These are phyloP conservation scores for Ibycter americanus DNA, from an alignment of 2,797 vertebrate genomes.

Conservation along the genomic window DNA sequence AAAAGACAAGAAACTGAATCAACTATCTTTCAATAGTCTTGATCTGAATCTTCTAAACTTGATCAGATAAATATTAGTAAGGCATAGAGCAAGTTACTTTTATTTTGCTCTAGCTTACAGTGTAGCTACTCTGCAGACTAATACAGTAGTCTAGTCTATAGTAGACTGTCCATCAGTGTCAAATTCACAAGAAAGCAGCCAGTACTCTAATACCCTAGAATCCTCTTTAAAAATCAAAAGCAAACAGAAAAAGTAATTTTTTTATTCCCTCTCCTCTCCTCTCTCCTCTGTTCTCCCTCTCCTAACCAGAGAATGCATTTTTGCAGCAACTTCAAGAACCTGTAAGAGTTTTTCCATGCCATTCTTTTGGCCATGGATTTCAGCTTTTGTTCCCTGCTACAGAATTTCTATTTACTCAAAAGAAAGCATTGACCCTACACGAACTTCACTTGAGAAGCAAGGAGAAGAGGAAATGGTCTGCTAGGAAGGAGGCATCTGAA, in stretches of 20 bases:
- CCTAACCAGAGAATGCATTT: not conserved
- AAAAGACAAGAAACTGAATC: not conserved
- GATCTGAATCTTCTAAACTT: not conserved
- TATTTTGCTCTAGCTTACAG: not conserved
- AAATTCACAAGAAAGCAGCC: not conserved
- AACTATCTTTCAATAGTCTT: not conserved
- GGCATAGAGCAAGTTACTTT: not conserved
- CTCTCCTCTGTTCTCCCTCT: not conserved
- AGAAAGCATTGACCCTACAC: not conserved
- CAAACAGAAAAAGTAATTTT: not conserved
- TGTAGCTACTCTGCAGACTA: not conserved
- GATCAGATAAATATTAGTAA: not conserved
- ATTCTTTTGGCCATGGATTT: not conserved
- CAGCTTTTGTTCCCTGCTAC: not conserved
- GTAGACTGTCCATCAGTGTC: not conserved
- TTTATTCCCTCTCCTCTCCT: not conserved
- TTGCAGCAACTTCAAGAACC: not conserved
- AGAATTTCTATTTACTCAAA: not conserved
- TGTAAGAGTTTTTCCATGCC: not conserved
- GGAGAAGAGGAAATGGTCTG: not conserved
- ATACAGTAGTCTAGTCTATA: not conserved
- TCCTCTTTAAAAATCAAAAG: not conserved
- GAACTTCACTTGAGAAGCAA: not conserved
- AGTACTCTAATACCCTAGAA: not conserved
- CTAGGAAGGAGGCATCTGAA: not conserved